Percentiles rank a stretch among this genome's conserved stretches.
Evolutionary conservation across 2,888 invertebrate genomes (phyloP).

Genomic region (Xiphydria camelus): DNA sequence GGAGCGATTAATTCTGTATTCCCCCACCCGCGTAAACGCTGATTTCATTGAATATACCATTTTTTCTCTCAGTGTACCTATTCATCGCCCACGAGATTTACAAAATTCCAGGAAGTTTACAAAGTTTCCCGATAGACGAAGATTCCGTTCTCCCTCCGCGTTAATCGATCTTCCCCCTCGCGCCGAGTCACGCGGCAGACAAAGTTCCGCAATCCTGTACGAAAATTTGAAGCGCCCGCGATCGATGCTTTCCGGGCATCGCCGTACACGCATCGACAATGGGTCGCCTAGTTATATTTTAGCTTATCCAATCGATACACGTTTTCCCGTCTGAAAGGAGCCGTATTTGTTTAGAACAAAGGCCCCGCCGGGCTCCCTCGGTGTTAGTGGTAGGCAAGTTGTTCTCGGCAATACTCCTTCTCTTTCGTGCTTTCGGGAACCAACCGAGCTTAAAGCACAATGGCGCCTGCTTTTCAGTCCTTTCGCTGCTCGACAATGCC

Average conservation of each 20-base stretch:
- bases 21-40: no score
- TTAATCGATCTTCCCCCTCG: no score
- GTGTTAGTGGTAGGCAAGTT: slow-evolving; percentile 39
- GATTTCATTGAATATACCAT: no score
- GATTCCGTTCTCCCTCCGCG: no score
- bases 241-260: not conserved
- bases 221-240: no score
- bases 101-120: no score
- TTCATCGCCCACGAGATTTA: no score
- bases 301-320: slow-evolving; percentile 50
- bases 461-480: slow-evolving; percentile 52
- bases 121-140: no score
- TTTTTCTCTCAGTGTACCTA: no score
- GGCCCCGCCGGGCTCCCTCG: slow-evolving; percentile 21
- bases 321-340: slow-evolving; percentile 39
- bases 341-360: slow-evolving; percentile 33
- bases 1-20: no score
- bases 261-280: not conserved
- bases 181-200: no score
- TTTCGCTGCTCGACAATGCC: slow-evolving; percentile 53
- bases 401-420: slow-evolving; percentile 35
- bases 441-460: slow-evolving; percentile 49
- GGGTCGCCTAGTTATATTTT: slow-evolving; percentile 33
- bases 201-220: no score
- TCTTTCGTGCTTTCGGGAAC: slow-evolving; percentile 38